Evolutionary conservation across 92 coral and sea anemone genomes (phyloP).

Genomic region (Zoanthus sansibaricus): DNA sequence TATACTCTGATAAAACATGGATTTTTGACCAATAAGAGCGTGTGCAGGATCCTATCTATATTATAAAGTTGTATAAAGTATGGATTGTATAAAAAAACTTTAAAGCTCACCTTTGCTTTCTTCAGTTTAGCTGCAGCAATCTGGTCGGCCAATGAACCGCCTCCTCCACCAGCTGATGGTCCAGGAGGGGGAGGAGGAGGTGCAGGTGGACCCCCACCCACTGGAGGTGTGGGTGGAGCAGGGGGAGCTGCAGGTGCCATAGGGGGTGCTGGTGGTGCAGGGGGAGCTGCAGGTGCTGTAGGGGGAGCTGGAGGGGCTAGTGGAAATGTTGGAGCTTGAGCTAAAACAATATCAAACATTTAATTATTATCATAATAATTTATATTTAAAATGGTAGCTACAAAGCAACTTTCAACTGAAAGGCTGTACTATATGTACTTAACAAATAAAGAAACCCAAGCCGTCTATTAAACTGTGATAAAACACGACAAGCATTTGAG

Average conservation of each 20-base stretch:
- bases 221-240: conserved; percentile 84
- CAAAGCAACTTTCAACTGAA: too few species aligned
- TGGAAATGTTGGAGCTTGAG: conserved; percentile 37
- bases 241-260: conserved; percentile 89
- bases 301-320: conserved; percentile 73
- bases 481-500: too few species aligned
- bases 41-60: too few species aligned
- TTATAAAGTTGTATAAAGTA: too few species aligned
- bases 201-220: conserved; percentile 73
- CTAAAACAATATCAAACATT: neutral
- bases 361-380: too few species aligned
- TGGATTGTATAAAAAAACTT: neutral
- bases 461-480: too few species aligned
- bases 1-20: too few species aligned
- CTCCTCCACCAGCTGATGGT: conserved; percentile 78
- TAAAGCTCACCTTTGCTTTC: conserved; percentile 77
- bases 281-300: conserved; percentile 54
- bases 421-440: too few species aligned
- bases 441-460: too few species aligned
- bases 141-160: conserved; percentile 94
- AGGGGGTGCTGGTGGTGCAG: conserved; percentile 78
- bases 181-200: conserved; percentile 89
- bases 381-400: too few species aligned
- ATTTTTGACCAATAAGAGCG: too few species aligned
- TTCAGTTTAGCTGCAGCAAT: conserved; percentile 98